phyloP scores from a whole-genome alignment of 2,113 vertebrate genomes.

The Bubalus kerabau region DNA sequence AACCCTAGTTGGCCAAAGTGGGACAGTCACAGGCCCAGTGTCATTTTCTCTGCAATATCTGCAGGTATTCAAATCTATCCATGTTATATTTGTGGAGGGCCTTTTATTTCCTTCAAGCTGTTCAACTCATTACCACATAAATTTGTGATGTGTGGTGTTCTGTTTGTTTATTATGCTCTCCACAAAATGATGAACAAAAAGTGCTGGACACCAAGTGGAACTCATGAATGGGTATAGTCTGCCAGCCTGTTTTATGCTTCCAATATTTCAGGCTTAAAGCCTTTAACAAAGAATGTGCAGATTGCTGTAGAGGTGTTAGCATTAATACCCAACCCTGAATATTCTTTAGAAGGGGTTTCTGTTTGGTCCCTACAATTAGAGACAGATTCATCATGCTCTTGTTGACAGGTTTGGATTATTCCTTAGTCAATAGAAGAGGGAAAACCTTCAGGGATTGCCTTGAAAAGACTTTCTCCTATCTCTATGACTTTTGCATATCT shows the following conservation, averaged over 20 bases:
- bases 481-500: not conserved
- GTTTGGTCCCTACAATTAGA: not conserved
- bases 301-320: not conserved
- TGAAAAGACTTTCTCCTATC: not conserved
- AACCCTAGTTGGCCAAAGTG: not conserved
- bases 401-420: not conserved
- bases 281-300: conserved; percentile 1
- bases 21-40: not conserved
- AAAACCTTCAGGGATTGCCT: not conserved
- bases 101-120: not conserved
- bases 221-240: not conserved
- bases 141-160: not conserved
- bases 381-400: not conserved
- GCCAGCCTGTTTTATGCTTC: conserved; percentile 24
- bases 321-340: not conserved
- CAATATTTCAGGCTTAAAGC: not conserved
- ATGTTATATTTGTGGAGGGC: not conserved
- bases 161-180: not conserved
- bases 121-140: not conserved
- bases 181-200: not conserved
- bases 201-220: not conserved
- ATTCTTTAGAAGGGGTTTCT: conserved; percentile 10
- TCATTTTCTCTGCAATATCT: conserved; percentile 7
- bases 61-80: not conserved
- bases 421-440: not conserved